Percentiles rank a stretch among this genome's conserved stretches.
These are phyloP conservation scores for Manis javanica DNA, from an alignment of 2,797 vertebrate species.

Conservation along the genomic window DNA sequence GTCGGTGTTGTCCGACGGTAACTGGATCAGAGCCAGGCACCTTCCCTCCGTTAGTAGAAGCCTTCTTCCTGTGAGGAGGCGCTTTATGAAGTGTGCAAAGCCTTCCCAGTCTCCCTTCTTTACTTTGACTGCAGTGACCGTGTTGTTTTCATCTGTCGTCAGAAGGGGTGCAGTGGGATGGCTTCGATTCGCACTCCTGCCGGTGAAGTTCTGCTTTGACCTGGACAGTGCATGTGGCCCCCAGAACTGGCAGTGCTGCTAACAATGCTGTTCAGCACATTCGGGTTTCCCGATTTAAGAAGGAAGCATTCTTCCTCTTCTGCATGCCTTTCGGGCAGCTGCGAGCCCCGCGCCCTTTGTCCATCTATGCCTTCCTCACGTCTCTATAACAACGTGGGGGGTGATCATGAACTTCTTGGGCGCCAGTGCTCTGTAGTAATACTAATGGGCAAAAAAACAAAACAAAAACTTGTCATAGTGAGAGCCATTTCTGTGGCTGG, in stretches of 20 bases:
- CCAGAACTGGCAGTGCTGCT: background rate
- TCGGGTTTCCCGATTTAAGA: constrained; percentile 11
- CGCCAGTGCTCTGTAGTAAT: background rate
- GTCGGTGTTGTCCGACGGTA: background rate
- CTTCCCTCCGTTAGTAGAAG: background rate
- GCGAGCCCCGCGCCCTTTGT: constrained; percentile 21
- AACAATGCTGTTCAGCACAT: background rate
- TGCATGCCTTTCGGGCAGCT: constrained; percentile 43
- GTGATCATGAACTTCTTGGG: background rate
- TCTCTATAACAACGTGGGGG: background rate
- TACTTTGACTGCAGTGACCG: background rate
- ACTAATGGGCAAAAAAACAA: constrained; percentile 37
- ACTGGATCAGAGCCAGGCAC: background rate
- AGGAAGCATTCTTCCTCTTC: background rate
- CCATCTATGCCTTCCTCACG: constrained; percentile 38
- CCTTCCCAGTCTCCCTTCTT: background rate
- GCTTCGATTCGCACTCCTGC: background rate
- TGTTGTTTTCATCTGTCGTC: background rate
- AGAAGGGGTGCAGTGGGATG: background rate
- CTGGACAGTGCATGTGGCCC: background rate
- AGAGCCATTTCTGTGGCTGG: background rate
- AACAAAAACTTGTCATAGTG: background rate
- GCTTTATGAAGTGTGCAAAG: background rate
- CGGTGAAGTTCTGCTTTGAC: background rate
- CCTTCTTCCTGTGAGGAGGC: background rate